Evolutionary conservation across 2,113 vertebrate genomes (phyloP).

Genomic region (Sakesphorus luctuosus): DNA sequence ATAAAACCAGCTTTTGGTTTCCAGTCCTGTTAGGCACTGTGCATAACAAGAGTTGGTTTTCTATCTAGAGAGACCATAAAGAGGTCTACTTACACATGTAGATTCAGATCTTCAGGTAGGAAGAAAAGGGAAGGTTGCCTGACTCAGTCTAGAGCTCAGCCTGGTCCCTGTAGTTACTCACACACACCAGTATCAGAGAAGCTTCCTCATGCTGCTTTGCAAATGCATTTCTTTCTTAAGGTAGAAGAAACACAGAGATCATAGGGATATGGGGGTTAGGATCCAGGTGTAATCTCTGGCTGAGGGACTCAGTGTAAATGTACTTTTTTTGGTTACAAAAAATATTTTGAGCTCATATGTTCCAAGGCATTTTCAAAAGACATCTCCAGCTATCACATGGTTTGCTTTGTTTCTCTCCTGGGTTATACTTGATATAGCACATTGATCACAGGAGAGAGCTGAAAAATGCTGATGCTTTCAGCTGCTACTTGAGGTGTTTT

Average conservation of each 20-base stretch:
- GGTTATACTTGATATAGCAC: not conserved
- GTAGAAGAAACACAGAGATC: not conserved
- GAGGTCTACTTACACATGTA: not conserved
- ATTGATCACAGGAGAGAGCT: not conserved
- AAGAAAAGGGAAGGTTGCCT: not conserved
- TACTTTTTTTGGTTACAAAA: not conserved
- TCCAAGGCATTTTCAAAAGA: conserved; percentile 6
- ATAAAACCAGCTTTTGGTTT: not conserved
- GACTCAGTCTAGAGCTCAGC: not conserved
- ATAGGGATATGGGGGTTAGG: not conserved
- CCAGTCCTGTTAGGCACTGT: not conserved
- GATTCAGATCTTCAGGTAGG: not conserved
- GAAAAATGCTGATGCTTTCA: conserved; percentile 21
- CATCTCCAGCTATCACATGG: not conserved
- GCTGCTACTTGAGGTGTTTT: not conserved
- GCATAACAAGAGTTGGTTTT: not conserved
- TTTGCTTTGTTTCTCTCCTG: not conserved
- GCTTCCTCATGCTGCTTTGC: not conserved
- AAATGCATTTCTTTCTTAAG: not conserved
- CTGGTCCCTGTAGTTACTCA: not conserved
- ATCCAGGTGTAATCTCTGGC: not conserved
- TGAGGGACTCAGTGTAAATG: not conserved
- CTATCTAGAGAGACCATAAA: not conserved
- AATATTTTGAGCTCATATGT: not conserved
- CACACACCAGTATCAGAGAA: not conserved